Percentiles rank a stretch among this genome's conserved stretches.
phyloP scores from a whole-genome alignment of 2,113 vertebrate genomes.

The Struthidea cinerea region DNA sequence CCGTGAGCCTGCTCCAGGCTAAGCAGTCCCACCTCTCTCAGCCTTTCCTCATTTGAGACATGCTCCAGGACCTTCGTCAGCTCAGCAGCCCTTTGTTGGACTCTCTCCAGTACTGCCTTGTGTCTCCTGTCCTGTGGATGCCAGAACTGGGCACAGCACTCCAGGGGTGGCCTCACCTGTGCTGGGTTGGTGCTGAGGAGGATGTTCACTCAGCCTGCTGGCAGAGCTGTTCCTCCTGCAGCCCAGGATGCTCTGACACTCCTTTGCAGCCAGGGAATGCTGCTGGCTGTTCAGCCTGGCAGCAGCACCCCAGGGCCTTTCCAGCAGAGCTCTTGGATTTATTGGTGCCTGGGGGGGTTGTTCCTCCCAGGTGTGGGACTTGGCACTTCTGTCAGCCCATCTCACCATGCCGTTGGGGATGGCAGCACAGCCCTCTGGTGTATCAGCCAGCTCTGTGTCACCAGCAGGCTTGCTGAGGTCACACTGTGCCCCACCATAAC shows the following conservation, averaged over 20 bases:
- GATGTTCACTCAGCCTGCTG: neutral
- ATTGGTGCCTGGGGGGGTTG: neutral
- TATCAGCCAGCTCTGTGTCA: neutral
- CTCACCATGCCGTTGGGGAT: neutral
- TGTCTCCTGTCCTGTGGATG: neutral
- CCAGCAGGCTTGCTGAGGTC: neutral
- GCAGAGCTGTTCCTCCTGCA: neutral
- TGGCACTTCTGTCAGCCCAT: neutral
- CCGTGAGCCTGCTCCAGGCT: neutral
- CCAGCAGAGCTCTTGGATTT: neutral
- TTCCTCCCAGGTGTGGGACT: neutral
- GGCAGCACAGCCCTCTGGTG: rapidly evolving
- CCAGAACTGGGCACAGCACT: neutral
- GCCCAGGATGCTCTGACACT: neutral
- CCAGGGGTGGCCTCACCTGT: neutral
- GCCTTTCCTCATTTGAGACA: neutral
- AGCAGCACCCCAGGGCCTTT: too few species aligned
- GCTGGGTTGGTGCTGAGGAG: neutral
- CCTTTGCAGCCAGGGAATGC: neutral
- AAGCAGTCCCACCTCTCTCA: neutral
- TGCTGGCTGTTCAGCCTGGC: neutral
- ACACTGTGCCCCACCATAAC: neutral
- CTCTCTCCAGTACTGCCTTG: neutral
- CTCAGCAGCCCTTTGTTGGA: neutral
- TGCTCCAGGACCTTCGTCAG: neutral